Evolutionary conservation across 2,797 vertebrate genomes (phyloP), one percentile per base, ranked within the genome.

Genomic region (Cossypha niveicapilla): DNA sequence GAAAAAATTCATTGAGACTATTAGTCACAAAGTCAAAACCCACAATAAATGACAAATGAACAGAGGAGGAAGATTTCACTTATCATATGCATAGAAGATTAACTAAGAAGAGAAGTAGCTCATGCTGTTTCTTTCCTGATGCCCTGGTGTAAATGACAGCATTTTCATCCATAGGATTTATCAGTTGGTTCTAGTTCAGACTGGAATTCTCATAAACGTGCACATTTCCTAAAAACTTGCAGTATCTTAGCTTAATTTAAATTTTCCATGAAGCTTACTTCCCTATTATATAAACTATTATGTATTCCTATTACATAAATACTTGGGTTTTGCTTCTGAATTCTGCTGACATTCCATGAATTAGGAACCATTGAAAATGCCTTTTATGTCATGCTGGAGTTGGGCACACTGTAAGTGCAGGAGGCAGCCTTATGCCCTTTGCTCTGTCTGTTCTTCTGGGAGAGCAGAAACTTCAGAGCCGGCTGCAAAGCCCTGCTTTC

Each of bases 361-460:
- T 68, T 24, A 67, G 13, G 39, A 85, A 39, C 16, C 1, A 2
- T 60, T 60, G 54, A 32, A 76, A 60, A 18, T 32, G 45, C 28
- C 47, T 85, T 37, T 30, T 30, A 16, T 21, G 4, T 37, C 28
- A 11, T 11, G 62, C 45, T 60, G 30, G 23, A 32, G 13, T 32
- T n/a, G 62, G 10, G 39, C 28, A 44, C 16, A 11, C 45, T 32
- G 18, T 27, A 51, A 44, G 32, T 53, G 45, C 45, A 60, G 10
- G 71, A 10, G 81, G 32, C 37, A 66, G 71, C 32, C 2, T 0
- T 50, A 13, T 18, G 18, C 19, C 15, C 2, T 0, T 1, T 48
- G 18, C 28, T 79, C 51, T 34, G 12, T 50, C 67, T 50, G 18
- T 13, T 86, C 60, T 41, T 23, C 44, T 66, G 28, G 22, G 35